phyloP scores from a whole-genome alignment of 2,113 vertebrate species.

The Macheiramphus alcinus region DNA sequence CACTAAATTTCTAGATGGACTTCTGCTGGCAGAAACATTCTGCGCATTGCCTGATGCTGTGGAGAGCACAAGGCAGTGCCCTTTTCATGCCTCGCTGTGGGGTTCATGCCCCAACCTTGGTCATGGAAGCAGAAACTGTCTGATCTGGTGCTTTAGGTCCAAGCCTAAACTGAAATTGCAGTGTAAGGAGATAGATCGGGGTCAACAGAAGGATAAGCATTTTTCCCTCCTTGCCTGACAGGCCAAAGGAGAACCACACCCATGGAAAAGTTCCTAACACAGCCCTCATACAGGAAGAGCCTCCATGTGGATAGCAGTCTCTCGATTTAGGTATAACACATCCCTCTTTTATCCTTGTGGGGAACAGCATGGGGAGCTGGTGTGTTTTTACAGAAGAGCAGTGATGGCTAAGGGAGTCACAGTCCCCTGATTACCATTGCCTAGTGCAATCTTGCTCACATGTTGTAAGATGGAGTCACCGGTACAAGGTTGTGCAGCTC shows the following conservation, averaged over 20 bases:
- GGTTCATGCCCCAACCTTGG: background rate
- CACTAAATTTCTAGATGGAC: background rate
- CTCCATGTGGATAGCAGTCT: background rate
- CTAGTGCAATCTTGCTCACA: background rate
- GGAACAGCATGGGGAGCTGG: background rate
- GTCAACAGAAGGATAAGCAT: background rate
- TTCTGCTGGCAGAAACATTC: background rate
- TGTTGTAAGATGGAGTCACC: background rate
- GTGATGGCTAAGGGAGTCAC: background rate
- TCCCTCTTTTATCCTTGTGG: background rate
- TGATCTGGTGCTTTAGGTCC: background rate
- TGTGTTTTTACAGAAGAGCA: background rate
- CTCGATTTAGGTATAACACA: background rate
- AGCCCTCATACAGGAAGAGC: background rate
- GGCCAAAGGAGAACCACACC: background rate
- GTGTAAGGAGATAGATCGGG: background rate
- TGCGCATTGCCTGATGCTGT: background rate
- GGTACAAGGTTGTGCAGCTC: background rate
- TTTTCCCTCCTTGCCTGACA: background rate
- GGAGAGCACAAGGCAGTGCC: background rate
- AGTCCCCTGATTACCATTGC: background rate
- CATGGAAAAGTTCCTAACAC: background rate
- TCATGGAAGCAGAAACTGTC: background rate
- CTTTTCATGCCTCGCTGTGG: background rate
- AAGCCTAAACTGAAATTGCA: background rate